Evolutionary conservation across 1,140 invertebrate genomes (phyloP).

Genomic region (Contarinia nasturtii): DNA sequence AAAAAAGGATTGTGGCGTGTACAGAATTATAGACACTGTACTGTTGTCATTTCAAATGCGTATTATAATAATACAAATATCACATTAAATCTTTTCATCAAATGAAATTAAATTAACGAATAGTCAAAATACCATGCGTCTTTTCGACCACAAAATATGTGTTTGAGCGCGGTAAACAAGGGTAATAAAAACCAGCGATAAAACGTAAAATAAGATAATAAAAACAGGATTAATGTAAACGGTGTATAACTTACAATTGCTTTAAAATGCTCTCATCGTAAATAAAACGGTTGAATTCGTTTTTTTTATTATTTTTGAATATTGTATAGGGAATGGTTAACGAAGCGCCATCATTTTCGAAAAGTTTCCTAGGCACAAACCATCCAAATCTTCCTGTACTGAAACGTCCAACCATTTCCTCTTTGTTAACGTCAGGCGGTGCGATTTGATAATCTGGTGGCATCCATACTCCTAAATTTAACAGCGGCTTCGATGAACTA

Average conservation of each 20-base stretch:
- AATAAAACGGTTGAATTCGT: conserved; percentile 11
- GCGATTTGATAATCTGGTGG: conserved; percentile 33
- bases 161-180: too few relatives aligned
- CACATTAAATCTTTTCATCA: too few relatives aligned
- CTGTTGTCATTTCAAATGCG: too few relatives aligned
- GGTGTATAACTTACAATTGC: not conserved
- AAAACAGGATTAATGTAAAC: conserved; percentile 4
- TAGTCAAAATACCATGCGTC: too few relatives aligned
- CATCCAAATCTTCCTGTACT: conserved; percentile 51
- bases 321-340: conserved; percentile 12
- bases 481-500: conserved; percentile 35
- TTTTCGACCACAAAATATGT: too few relatives aligned
- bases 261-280: conserved; percentile 6
- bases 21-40: too few relatives aligned
- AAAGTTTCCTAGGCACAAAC: conserved; percentile 37
- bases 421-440: conserved; percentile 12
- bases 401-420: conserved; percentile 23
- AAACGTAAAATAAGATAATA: conserved; percentile 29
- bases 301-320: conserved; percentile 10
- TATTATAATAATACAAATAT: too few relatives aligned
- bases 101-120: too few relatives aligned
- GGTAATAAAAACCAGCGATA: too few relatives aligned
- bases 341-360: conserved; percentile 9
- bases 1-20: too few relatives aligned
- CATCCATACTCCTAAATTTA: conserved; percentile 54